Conservation (phyloP, 2,113 vertebrate genomes). For the Microtus oregoni region DNA sequence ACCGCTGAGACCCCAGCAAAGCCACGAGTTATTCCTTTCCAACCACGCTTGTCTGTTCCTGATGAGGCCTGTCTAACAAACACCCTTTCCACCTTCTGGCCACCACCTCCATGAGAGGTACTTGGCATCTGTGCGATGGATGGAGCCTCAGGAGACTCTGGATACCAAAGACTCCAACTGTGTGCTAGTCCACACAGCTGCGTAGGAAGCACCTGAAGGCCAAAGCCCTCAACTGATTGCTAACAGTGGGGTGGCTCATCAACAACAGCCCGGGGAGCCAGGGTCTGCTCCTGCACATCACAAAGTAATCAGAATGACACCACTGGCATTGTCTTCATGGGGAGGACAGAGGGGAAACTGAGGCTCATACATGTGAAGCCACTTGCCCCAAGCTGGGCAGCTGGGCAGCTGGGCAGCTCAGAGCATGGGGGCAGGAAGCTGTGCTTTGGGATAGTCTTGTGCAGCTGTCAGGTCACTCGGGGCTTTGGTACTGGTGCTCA, state of each 20-base stretch:
- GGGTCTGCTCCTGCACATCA: too few species aligned
- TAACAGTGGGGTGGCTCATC: neutral
- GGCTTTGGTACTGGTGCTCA: neutral
- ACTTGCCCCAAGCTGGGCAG: neutral
- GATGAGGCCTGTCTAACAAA: too few species aligned
- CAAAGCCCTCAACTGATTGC: neutral
- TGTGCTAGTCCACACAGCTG: neutral
- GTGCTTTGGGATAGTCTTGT: fast-evolving
- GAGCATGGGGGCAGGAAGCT: neutral
- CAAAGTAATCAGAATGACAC: neutral
- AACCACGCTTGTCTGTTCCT: too few species aligned
- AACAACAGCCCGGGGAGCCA: neutral
- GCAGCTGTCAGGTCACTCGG: neutral
- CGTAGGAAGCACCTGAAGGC: neutral
- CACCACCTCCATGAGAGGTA: too few species aligned
- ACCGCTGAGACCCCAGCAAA: neutral
- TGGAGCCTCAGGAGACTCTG: neutral
- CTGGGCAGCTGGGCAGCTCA: too few species aligned
- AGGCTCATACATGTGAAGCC: neutral
- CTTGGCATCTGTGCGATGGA: neutral
- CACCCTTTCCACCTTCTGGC: neutral
- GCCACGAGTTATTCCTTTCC: neutral
- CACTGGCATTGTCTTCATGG: neutral
- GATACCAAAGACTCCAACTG: neutral
- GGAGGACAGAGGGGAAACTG: constrained; percentile 1